A percentile compares a stretch with the other conserved stretches of the same genome.
Evolutionary conservation across 23 tunicate species (phyloP).

Genomic region (Botrylloides violaceus): DNA sequence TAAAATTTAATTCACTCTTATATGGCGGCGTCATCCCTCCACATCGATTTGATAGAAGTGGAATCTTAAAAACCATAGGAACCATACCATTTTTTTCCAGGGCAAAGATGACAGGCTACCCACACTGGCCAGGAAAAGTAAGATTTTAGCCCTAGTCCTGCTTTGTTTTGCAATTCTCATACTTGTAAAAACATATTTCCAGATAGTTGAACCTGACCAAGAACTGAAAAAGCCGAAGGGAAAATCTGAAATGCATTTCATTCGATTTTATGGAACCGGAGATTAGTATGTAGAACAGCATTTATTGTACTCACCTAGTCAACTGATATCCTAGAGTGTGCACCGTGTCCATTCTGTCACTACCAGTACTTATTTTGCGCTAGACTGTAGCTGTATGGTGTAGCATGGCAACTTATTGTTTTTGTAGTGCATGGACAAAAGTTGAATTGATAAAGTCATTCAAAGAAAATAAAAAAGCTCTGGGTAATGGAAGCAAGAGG

Average conservation of each 20-base stretch:
- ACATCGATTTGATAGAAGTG: no score
- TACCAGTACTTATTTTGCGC: no score
- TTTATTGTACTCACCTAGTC: no score
- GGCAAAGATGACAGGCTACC: conserved; percentile 85
- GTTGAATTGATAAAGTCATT: conserved; percentile 56
- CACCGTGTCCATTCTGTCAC: no score
- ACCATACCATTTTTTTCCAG: conserved; percentile 37
- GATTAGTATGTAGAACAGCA: conserved; percentile 65
- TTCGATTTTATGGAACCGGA: conserved; percentile 78
- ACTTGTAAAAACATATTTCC: not conserved
- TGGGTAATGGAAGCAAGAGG: conserved; percentile 33
- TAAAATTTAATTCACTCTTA: no score
- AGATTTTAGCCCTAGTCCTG: not conserved
- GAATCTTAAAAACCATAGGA: no score
- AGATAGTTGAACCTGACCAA: conserved; percentile 58
- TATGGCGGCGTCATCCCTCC: no score
- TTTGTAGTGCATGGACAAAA: conserved; percentile 79
- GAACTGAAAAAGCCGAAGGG: conserved; percentile 69
- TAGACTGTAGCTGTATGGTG: no score
- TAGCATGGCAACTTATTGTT: no score
- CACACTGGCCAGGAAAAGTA: conserved; percentile 80
- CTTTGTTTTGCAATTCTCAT: not conserved
- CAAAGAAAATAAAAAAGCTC: conserved; percentile 49
- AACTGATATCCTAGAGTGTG: no score
- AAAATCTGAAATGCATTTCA: conserved; percentile 58